A percentile compares a stretch with the other conserved stretches of the same genome.
phyloP scores from a whole-genome alignment of 2,888 invertebrate species.

The Noctua fimbriata region DNA sequence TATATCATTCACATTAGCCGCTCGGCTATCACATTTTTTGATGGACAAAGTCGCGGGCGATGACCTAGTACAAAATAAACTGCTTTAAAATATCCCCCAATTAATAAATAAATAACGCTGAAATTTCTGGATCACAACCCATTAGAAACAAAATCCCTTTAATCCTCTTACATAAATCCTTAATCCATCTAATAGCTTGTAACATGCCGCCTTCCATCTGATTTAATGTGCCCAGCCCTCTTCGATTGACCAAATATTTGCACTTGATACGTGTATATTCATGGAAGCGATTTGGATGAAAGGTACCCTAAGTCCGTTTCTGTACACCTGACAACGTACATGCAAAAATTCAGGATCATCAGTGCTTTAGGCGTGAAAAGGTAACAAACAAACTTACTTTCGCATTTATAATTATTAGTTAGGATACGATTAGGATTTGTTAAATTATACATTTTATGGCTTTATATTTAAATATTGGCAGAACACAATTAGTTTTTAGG shows the following conservation, averaged over 20 bases:
- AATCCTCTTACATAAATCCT: constrained; percentile 1
- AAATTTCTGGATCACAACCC: neutral
- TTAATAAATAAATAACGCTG: neutral
- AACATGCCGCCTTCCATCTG: constrained; percentile 15
- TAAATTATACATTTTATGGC: constrained; percentile 22
- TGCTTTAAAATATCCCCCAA: neutral
- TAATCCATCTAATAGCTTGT: constrained; percentile 18
- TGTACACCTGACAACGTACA: no score
- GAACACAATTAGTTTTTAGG: constrained; percentile 16
- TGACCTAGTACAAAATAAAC: neutral
- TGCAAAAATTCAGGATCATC: no score
- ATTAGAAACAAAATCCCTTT: neutral
- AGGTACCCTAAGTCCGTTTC: neutral
- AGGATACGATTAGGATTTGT: neutral
- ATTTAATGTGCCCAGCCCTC: constrained; percentile 25
- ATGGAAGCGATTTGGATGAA: constrained; percentile 63
- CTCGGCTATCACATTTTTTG: no score
- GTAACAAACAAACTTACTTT: no score
- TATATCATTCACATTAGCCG: no score
- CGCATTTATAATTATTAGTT: no score
- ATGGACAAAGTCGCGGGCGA: no score
- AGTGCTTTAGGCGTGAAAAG: no score
- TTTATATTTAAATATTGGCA: constrained; percentile 35
- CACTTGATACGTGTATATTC: constrained; percentile 68
- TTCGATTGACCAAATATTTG: constrained; percentile 72